Evolutionary conservation across 2,797 vertebrate genomes (phyloP), one percentile per base, ranked within the genome.

Genomic region (Nannoperca obscura): DNA sequence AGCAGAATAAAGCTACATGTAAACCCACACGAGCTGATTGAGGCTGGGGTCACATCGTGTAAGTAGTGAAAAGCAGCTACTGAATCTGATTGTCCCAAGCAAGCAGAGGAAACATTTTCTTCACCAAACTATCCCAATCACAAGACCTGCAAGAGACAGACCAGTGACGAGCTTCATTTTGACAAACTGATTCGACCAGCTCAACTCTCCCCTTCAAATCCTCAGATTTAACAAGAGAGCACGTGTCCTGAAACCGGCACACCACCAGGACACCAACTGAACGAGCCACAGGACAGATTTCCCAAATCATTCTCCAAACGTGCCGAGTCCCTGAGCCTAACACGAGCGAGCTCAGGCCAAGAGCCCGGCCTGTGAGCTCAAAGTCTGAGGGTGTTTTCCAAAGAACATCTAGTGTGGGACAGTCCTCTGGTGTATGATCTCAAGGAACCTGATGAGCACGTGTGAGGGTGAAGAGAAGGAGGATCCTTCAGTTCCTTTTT

Each of bases 381-480:
- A 19, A 5, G 24, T n/a, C 64, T 60, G 44, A 74, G 53, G 36
- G 54, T 24, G 36, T 76, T 55, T 72, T 59, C 78, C 81, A 88
- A 76, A 83, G 84, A 88, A 82, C 91, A 74, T 83, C 82, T 47
- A 65, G 84, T 63, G 50, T 63, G 63, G 78, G 60, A 71, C 76
- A 66, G 40, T 80, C 57, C 63, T 83, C 58, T 62, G 44, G 53
- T 69, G 73, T 73, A 30, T 75, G 79, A 70, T 68, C 77, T 74
- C 54, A 57, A 81, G 72, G 78, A 84, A 64, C 76, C 77, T 42
- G 40, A 22, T 27, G 60, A 63, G 49, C 69, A 81, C 27, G n/a
- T 74, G 82, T 73, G 58, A 71, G 40, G 59, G 8, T 49, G 58
- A 71, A 47, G 62, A 77, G 65, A 80, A 76, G 81, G 74, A 77